Evolutionary conservation across 2,888 invertebrate genomes (phyloP), one percentile per base, ranked within the genome.

Genomic region (Drymonia ruficornis): DNA sequence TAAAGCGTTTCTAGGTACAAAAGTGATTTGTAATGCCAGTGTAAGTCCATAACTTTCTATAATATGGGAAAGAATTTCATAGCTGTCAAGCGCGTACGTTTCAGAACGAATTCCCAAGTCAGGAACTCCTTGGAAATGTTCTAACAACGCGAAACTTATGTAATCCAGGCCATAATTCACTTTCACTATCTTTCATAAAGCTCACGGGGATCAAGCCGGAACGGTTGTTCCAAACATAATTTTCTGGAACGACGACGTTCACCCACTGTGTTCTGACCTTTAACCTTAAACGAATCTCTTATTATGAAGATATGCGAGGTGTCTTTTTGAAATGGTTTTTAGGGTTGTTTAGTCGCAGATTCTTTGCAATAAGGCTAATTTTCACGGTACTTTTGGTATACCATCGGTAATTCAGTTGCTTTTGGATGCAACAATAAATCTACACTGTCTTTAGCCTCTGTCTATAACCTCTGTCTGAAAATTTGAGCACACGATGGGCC

Each of bases 191-290:
- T 9, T 16, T 40, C 56, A 49, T 54, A 53, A 50, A 61, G 60
- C 66, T 63, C 54, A 57, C 67, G 66, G 53, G 42, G 64, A 53
- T 51, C 43, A 43, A 15, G 12, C 43, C 44, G 56, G 53, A 61
- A 70, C 61, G 56, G 51, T 55, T 56, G 55, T 56, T 66, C 56
- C 55, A 40, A 54, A 57, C 61, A 70, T 70, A 51, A 69, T 69
- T 61, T 69, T 66, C 54, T 66, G 54, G 49, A 66, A 59, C 67
- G 70, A 44, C 59, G 28, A 49, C 49, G 38, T 36, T 54, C 53
- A 47, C 61, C 59, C 19, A 19, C 49, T 40, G 31, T 57, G 63
- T 47, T 40, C 49, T 56, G 67, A 67, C 59, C 62, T 44, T n/a
- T 64, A 50, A 69, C 62, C 59, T 60, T 58, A 58, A 46, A 51